These are phyloP conservation scores for Galaxias olidus DNA, from an alignment of 2,797 vertebrate species.

Conservation along the genomic window DNA sequence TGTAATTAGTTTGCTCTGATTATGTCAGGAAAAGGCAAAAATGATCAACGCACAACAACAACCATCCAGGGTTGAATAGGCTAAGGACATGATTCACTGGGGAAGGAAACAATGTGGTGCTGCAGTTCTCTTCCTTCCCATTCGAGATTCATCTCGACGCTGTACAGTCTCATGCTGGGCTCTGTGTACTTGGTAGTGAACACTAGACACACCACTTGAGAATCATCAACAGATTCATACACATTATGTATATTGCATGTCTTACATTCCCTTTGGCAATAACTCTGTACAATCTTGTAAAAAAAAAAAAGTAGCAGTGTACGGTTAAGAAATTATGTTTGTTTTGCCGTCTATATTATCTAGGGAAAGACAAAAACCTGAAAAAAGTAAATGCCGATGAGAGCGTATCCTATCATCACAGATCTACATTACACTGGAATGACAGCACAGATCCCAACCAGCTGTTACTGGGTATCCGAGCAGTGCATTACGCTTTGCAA, in stretches of 20 bases:
- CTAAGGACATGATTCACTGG: slow-evolving; percentile 26
- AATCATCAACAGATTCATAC: slow-evolving; percentile 27
- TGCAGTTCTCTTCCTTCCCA: no score
- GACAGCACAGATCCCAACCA: slow-evolving; percentile 59
- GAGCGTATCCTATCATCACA: slow-evolving; percentile 60
- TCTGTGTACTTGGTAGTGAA: slow-evolving; percentile 41
- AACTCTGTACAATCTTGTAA: slow-evolving; percentile 19
- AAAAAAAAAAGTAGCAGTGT: slow-evolving; percentile 13
- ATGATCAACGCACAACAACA: slow-evolving; percentile 2
- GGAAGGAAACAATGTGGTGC: slow-evolving; percentile 1
- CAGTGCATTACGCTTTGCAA: slow-evolving; percentile 44
- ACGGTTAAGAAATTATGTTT: slow-evolving; percentile 41
- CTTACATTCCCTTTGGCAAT: slow-evolving; percentile 28
- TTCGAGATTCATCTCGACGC: slow-evolving; percentile 21
- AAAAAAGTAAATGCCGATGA: slow-evolving; percentile 40
- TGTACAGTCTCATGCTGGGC: slow-evolving; percentile 5
- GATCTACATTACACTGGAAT: slow-evolving; percentile 61
- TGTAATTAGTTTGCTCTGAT: slow-evolving; percentile 37
- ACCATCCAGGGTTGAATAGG: slow-evolving; percentile 19
- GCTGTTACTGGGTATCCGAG: slow-evolving; percentile 48
- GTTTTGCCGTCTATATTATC: slow-evolving; percentile 56
- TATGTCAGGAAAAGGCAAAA: slow-evolving; percentile 15
- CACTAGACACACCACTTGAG: slow-evolving; percentile 42
- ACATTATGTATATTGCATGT: slow-evolving; percentile 45
- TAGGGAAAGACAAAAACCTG: slow-evolving; percentile 25